These are phyloP conservation scores for Pitta sordida DNA, from an alignment of 2,113 vertebrate genomes.

Conservation along the genomic window DNA sequence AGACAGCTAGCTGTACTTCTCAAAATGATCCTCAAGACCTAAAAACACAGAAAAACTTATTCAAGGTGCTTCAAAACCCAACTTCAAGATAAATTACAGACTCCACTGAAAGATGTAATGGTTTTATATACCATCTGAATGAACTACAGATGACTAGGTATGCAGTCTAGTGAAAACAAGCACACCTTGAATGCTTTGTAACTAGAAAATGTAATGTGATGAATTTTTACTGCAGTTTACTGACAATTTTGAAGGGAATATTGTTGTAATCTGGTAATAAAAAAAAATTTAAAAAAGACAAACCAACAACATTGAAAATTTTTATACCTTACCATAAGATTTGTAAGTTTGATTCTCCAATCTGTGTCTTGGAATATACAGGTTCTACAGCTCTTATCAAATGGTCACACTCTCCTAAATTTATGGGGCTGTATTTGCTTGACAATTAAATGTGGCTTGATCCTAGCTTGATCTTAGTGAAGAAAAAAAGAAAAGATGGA, in stretches of 20 bases:
- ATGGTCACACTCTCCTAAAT: neutral
- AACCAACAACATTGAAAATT: neutral
- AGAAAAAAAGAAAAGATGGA: neutral
- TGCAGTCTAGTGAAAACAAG: neutral
- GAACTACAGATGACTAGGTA: neutral
- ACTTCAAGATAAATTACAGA: neutral
- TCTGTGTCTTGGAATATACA: neutral
- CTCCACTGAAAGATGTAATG: neutral
- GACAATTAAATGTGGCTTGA: neutral
- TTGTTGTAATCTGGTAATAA: neutral
- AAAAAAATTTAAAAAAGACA: neutral
- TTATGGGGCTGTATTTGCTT: neutral
- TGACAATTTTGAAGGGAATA: neutral
- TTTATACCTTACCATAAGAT: neutral
- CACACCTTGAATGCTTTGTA: neutral
- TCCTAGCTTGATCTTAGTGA: neutral
- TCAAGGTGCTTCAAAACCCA: neutral
- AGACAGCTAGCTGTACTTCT: neutral
- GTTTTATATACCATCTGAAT: neutral
- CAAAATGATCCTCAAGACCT: neutral
- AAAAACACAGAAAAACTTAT: neutral
- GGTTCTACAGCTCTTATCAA: neutral
- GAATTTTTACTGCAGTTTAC: neutral
- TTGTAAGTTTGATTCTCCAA: neutral
- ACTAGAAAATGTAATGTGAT: neutral